These are phyloP conservation scores for Sciurus niger DNA, from an alignment of 2,113 vertebrate genomes.

Conservation along the genomic window DNA sequence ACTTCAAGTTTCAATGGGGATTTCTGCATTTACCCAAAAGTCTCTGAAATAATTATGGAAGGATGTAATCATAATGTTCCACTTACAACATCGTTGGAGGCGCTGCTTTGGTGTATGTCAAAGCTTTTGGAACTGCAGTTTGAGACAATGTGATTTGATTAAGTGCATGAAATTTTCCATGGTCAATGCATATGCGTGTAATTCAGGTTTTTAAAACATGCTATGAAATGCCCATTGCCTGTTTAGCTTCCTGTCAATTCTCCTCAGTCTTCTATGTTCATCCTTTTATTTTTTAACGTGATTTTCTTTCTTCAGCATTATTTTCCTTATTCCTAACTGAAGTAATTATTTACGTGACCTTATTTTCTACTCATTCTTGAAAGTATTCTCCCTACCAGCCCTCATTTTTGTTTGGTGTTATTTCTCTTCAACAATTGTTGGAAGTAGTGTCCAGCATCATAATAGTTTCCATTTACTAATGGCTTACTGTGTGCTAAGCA, in stretches of 20 bases:
- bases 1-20: neutral
- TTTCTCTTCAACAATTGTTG: neutral
- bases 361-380: constrained; percentile 25
- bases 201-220: neutral
- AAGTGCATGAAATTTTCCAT: constrained; percentile 35
- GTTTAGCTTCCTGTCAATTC: constrained; percentile 35
- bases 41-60: constrained; percentile 2
- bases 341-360: neutral
- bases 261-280: neutral
- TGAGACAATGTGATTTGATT: constrained; percentile 48
- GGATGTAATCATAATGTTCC: constrained; percentile 59
- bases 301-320: neutral
- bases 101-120: neutral
- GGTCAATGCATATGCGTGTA: neutral
- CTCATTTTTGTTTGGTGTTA: neutral
- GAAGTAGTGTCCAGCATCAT: too few species aligned
- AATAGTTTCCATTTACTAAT: neutral
- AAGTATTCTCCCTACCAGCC: neutral
- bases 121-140: neutral
- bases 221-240: neutral
- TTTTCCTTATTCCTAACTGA: constrained; percentile 18
- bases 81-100: neutral
- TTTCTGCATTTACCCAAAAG: neutral
- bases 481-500: neutral
- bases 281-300: constrained; percentile 4